Conservation (phyloP, 2,888 invertebrate species). For the Eulithis prunata region DNA sequence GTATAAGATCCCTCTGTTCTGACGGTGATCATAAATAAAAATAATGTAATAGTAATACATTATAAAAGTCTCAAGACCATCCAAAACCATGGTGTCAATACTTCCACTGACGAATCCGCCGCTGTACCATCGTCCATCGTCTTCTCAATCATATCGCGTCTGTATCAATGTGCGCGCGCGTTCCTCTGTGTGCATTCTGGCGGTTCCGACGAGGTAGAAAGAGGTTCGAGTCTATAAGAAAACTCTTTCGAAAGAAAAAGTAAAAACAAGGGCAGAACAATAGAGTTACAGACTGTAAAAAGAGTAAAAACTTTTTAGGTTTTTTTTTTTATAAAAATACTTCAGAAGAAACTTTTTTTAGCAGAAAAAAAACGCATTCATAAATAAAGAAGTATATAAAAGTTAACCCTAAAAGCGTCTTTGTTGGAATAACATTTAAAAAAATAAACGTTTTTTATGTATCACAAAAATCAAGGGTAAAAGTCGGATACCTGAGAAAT, state of each 20-base stretch:
- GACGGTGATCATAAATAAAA: no score
- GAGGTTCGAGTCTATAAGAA: constrained; percentile 43
- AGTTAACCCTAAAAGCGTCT: no score
- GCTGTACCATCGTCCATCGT: neutral
- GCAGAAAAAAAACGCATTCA: no score
- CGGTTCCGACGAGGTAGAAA: constrained; percentile 53
- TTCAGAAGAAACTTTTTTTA: no score
- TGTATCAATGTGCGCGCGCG: constrained; percentile 67
- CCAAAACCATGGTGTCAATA: constrained; percentile 6
- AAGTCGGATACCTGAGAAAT: no score
- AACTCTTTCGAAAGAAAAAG: constrained; percentile 47
- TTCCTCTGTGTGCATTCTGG: constrained; percentile 60
- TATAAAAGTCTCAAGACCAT: neutral
- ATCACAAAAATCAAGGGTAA: no score
- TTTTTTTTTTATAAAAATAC: no score
- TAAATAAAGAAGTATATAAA: neutral
- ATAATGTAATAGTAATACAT: no score
- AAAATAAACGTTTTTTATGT: no score
- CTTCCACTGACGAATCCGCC: neutral
- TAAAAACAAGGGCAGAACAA: constrained; percentile 13
- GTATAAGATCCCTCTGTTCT: no score
- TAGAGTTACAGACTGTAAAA: neutral
- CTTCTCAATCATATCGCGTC: constrained; percentile 11
- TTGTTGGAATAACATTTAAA: neutral
- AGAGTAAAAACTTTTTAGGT: no score